These are phyloP conservation scores for Cerastis leucographa DNA, from an alignment of 2,888 invertebrate species.

Conservation along the genomic window DNA sequence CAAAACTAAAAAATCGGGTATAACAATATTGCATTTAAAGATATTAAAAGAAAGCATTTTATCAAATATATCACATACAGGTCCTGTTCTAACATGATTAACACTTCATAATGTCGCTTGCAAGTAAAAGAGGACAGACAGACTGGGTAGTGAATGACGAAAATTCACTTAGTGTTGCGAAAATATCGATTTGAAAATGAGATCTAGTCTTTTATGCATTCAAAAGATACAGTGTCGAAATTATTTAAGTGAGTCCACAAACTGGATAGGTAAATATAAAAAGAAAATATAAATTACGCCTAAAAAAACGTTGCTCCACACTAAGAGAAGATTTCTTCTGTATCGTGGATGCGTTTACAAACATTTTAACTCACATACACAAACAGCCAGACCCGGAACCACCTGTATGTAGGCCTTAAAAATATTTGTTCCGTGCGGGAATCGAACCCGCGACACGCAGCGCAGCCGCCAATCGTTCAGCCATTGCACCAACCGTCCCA, in stretches of 20 bases:
- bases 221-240: not conserved
- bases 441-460: no score
- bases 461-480: no score
- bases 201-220: constrained; percentile 17
- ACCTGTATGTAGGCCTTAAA: no score
- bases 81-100: constrained; percentile 35
- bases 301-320: not conserved
- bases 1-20: constrained; percentile 49
- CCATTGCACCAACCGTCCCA: no score
- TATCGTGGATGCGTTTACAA: no score
- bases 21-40: constrained; percentile 61
- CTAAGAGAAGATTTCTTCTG: no score
- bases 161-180: not conserved
- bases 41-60: constrained; percentile 55
- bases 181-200: constrained; percentile 9
- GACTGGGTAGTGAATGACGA: not conserved
- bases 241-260: not conserved
- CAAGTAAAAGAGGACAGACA: constrained; percentile 7
- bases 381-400: no score
- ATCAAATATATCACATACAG: constrained; percentile 67
- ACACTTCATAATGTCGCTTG: constrained; percentile 43
- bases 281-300: not conserved
- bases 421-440: no score
- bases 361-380: no score
- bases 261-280: not conserved